Percentiles rank a stretch among this genome's conserved stretches.
These are phyloP conservation scores for Etia nguti DNA, from an alignment of 2,113 vertebrate genomes.

Conservation along the genomic window DNA sequence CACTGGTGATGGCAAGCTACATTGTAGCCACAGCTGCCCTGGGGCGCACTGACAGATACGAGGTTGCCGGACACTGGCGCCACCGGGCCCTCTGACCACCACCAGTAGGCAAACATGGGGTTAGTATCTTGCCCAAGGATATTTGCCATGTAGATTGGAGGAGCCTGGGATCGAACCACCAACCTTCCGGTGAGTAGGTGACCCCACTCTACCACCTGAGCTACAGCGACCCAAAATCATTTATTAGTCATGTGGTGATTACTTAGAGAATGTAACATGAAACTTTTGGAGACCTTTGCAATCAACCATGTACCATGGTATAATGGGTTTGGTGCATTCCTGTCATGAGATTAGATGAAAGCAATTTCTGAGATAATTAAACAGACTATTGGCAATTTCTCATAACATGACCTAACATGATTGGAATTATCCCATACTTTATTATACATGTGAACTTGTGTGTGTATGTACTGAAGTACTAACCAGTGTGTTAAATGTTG, in stretches of 20 bases:
- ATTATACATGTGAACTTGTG: neutral
- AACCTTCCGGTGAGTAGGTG: no score
- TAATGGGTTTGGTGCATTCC: neutral
- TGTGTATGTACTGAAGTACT: slow-evolving; percentile 25
- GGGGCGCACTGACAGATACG: no score
- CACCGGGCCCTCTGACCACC: no score
- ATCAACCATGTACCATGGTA: neutral
- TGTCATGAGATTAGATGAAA: neutral
- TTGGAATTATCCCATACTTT: neutral
- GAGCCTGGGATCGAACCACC: no score
- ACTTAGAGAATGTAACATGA: neutral
- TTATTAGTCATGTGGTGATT: neutral
- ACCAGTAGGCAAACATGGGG: no score
- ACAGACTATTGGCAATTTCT: neutral
- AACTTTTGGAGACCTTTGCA: neutral
- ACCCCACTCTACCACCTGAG: no score
- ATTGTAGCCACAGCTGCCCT: no score
- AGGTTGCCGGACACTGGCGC: no score
- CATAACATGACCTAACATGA: neutral
- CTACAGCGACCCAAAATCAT: no score
- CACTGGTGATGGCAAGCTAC: no score
- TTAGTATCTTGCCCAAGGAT: no score
- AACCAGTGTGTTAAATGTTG: slow-evolving; percentile 38
- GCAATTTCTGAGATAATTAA: neutral
- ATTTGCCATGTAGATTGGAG: no score